Conservation (phyloP, 2,113 vertebrate species). For the Rafetus swinhoei region DNA sequence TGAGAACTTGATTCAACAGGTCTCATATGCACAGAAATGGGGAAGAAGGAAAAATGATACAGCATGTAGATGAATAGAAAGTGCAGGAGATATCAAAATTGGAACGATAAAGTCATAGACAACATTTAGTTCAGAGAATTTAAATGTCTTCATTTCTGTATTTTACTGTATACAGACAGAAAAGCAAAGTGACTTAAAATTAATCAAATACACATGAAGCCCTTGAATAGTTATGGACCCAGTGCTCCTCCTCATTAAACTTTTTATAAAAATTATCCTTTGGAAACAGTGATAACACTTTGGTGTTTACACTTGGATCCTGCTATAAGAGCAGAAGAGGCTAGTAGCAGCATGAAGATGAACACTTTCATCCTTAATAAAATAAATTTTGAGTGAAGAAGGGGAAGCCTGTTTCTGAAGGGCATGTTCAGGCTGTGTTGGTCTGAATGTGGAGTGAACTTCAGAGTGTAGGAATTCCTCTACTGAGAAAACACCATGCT, state of each 20-base stretch:
- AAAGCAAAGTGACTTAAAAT: neutral
- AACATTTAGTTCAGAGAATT: neutral
- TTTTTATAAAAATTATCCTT: neutral
- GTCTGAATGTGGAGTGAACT: neutral
- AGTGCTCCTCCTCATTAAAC: neutral
- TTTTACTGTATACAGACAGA: neutral
- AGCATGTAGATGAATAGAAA: neutral
- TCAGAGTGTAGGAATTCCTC: neutral
- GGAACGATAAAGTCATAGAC: neutral
- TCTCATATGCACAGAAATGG: neutral
- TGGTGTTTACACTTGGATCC: neutral
- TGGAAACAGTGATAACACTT: neutral
- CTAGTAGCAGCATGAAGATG: fast-evolving
- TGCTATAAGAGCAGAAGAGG: neutral
- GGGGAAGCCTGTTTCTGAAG: neutral
- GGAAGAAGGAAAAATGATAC: neutral
- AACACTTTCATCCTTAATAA: neutral
- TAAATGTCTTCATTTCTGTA: neutral
- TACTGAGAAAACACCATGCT: neutral
- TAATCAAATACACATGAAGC: neutral
- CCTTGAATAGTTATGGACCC: neutral
- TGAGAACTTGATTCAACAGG: neutral
- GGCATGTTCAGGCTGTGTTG: neutral
- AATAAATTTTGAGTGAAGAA: neutral
- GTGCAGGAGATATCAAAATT: neutral